Conservation (phyloP, 2,888 invertebrate genomes). For the Ornithoptera alexandrae region DNA sequence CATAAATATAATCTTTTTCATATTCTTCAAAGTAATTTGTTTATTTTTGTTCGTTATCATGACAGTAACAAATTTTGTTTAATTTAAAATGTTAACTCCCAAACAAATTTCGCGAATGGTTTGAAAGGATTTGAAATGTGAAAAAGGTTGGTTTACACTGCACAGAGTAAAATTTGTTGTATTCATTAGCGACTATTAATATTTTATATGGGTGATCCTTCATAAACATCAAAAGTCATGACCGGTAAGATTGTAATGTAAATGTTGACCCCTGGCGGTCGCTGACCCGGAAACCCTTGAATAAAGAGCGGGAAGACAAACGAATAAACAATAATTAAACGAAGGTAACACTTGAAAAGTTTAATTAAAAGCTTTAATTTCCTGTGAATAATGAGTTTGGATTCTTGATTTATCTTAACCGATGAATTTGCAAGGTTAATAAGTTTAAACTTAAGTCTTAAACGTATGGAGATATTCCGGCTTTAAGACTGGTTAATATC, state of each 20-base stretch:
- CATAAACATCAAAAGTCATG: conserved; percentile 12
- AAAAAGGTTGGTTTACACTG: not conserved
- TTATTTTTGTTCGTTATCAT: not conserved
- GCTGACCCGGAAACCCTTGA: conserved; percentile 22
- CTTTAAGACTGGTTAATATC: no score
- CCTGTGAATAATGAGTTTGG: not conserved
- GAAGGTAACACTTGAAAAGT: not conserved
- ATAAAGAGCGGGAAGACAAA: conserved; percentile 15
- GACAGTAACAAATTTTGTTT: not conserved
- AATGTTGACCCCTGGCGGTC: conserved; percentile 17
- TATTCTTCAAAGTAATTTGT: not conserved
- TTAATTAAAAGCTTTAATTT: not conserved
- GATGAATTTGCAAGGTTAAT: no score
- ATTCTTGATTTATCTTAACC: not conserved
- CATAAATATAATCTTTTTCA: no score
- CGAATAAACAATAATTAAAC: conserved; percentile 2
- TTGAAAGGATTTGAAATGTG: not conserved
- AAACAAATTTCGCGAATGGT: not conserved
- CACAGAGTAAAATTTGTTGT: not conserved
- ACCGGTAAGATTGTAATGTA: conserved; percentile 17
- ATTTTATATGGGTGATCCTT: conserved; percentile 7
- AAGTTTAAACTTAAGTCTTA: no score
- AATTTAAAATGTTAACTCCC: not conserved
- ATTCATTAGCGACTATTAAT: not conserved
- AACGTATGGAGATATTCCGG: not conserved